Evolutionary conservation across 1,140 invertebrate genomes (phyloP), one percentile per base, ranked within the genome.

Genomic region (Drosophila aff.): DNA sequence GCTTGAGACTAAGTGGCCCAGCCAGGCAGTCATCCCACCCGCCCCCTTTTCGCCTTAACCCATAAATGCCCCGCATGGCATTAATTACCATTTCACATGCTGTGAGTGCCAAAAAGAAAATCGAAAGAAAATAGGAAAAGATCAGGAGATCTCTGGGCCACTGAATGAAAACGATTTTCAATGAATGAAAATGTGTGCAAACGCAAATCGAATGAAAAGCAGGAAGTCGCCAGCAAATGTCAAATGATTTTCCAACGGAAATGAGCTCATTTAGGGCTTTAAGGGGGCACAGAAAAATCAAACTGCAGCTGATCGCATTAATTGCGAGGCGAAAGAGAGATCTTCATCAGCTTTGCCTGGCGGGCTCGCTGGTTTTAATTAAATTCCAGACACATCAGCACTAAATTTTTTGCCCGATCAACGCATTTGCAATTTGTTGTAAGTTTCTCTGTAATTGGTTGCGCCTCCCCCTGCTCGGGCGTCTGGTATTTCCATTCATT

Each of bases 21-120:
- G 58, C 77, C 60, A 65, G 62, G 62, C 46, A 49, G 21, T 21
- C 46, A 28, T 18, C 43, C 18, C 11, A 50, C 15, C 16, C 50
- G 18, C 31, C 72, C 44, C 53, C 31, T n/a, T 41, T 31, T 15
- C 33, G 50, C 50, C 65, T 87, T 87, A 87, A 87, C 83, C 83
- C 83, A 87, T 89, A 74, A 89, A 84, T 67, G 77, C 81, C 73
- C 68, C 62, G 81, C 67, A 57, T 76, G 78, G 79, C 72, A 76
- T 84, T 89, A 89, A 89, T 89, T 89, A 76, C 74, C 74, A 76
- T 84, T 87, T 89, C 82, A 55, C 87, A 87, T 87, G 87, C 87
- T 91, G 83, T 63, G 87, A 82, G 80, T 82, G 83, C 83, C 87
- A 83, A 87, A 87, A 86, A 61, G 21, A 76, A 66, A 44, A 46